Evolutionary conservation across 1,140 invertebrate species (phyloP), one percentile per base, ranked within the genome.

Genomic region (Scaptomyza montana): DNA sequence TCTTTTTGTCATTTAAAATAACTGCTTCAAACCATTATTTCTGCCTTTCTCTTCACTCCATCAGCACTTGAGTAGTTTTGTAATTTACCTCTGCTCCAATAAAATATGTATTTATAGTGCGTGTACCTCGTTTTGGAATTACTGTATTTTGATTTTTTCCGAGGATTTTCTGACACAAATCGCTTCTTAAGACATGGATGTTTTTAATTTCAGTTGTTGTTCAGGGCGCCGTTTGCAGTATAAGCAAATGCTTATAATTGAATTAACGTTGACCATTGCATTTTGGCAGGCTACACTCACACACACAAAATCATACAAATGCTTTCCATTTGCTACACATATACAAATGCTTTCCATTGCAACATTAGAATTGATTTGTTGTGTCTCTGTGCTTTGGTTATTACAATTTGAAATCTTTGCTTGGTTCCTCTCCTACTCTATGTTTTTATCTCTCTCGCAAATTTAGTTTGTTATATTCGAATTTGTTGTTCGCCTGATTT

Each of bases 31-130:
- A 16, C 33, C 50, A 30, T 30, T n/a, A 30, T 5, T 2, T 16
- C 21, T 47, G 13, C 46, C 56, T 21, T 8, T 46, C 66, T 50
- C 46, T 41, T 45, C 12, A 21, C 30, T 46, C 39, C 1, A 63
- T 79, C 70, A 54, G 60, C 63, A 73, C 66, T 78, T 75, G 68
- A 89, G 79, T 67, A 89, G 77, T 87, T 82, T 66, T 69, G 84
- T 68, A 87, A 79, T 87, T 89, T 89, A 89, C 79, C 77, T 82
- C 78, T 74, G 55, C 50, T 54, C 65, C 78, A 75, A 68, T 79
- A 36, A 36, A 36, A 36, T 8, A 36, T 8, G 6, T 9, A 36
- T 36, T 36, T 36, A 9, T 76, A 66, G 57, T 33, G 28, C 5
- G 1, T 7, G 19, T 39, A n/a, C 2, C 5, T 36, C 7, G 33